These are phyloP conservation scores for Sipha flava DNA, from an alignment of 1,140 invertebrate species.

Conservation along the genomic window DNA sequence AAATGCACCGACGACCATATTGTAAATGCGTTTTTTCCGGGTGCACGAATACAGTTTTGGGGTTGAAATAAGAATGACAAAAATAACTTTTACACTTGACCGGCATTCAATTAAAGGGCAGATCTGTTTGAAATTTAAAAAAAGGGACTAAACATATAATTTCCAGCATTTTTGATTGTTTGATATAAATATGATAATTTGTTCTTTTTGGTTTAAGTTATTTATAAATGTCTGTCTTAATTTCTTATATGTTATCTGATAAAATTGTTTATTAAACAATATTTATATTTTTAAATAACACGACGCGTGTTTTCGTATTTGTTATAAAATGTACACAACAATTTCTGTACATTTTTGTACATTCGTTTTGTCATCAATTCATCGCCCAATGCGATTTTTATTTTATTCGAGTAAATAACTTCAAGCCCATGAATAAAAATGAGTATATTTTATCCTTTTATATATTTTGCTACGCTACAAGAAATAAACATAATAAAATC, in stretches of 20 bases:
- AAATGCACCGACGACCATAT: not conserved
- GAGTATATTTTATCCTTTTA: not conserved
- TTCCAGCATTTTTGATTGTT: not conserved
- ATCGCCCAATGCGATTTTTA: not conserved
- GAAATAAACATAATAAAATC: not conserved
- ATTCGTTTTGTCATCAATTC: not conserved
- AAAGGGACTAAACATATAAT: conserved; percentile 3
- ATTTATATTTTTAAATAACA: too few species aligned
- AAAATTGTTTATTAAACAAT: too few species aligned
- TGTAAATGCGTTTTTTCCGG: not conserved
- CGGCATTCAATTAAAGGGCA: conserved; percentile 29
- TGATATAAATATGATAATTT: not conserved
- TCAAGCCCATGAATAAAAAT: too few species aligned
- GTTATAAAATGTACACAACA: not conserved
- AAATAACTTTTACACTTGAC: conserved; percentile 30
- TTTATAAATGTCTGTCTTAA: not conserved
- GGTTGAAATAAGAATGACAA: not conserved
- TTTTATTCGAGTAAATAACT: too few species aligned
- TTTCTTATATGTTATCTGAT: too few species aligned
- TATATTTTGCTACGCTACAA: not conserved
- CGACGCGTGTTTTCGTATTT: too few species aligned
- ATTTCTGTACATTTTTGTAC: not conserved
- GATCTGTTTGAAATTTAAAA: conserved; percentile 17
- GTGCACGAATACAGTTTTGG: conserved; percentile 9
- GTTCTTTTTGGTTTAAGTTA: not conserved